Evolutionary conservation across 1,140 invertebrate genomes (phyloP).

Genomic region (Laupala kohalensis): DNA sequence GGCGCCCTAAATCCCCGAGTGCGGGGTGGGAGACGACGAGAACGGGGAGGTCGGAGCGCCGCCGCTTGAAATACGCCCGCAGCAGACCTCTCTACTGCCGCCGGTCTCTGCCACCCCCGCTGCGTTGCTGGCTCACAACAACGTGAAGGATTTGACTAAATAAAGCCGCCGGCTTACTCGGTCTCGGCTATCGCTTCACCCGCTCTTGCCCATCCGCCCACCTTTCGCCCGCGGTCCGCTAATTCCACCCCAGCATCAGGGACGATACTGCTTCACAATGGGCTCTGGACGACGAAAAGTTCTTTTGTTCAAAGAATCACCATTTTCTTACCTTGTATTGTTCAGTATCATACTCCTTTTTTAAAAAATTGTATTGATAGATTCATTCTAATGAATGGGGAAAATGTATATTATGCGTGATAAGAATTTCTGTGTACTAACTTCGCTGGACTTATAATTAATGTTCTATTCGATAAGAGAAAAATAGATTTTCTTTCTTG

Average conservation of each 20-base stretch:
- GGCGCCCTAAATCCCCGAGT: slow-evolving; percentile 3
- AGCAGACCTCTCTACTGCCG: background rate
- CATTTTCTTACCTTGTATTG: no score
- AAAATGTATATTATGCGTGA: no score
- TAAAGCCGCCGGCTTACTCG: slow-evolving; percentile 1
- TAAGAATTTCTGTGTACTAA: no score
- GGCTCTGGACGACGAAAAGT: background rate
- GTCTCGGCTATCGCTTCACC: background rate
- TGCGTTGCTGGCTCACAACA: background rate
- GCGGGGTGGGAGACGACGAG: background rate
- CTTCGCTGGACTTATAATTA: no score
- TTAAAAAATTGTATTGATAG: no score
- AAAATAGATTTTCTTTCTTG: no score
- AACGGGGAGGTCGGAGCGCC: background rate
- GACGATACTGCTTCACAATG: background rate
- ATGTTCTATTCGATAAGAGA: no score
- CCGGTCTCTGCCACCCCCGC: no score
- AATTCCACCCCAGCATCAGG: background rate
- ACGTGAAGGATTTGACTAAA: slow-evolving; percentile 7
- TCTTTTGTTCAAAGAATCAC: no score
- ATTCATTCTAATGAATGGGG: no score
- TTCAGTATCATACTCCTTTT: no score
- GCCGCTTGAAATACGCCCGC: slow-evolving; percentile 5
- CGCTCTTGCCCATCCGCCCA: background rate
- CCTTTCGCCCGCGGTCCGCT: background rate